phyloP scores from a whole-genome alignment of 2,797 vertebrate species.

The Lagocephalus sceleratus region DNA sequence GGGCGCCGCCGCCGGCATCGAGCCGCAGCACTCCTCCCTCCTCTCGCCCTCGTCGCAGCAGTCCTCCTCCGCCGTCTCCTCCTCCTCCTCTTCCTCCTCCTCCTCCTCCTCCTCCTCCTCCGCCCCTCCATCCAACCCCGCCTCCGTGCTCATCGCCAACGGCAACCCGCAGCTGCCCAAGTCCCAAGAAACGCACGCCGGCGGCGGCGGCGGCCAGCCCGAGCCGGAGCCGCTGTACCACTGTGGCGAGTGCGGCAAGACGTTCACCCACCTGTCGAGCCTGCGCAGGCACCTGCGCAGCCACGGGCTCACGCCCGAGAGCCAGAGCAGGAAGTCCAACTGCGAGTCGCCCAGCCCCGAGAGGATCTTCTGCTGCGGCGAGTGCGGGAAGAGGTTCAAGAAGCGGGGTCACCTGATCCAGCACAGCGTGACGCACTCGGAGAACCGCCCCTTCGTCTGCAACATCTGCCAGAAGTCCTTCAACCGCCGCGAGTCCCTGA shows the following conservation, averaged over 20 bases:
- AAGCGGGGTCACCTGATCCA: constrained; percentile 92
- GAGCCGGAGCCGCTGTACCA: constrained; percentile 84
- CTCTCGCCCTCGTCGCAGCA: constrained; percentile 65
- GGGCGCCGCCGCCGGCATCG: constrained; percentile 71
- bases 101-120: constrained; percentile 67
- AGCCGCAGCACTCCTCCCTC: constrained; percentile 70
- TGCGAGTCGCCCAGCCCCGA: constrained; percentile 78
- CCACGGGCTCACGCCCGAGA: constrained; percentile 80
- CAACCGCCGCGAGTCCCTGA: constrained; percentile 90
- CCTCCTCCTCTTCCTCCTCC: no score
- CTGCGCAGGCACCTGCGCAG: constrained; percentile 90
- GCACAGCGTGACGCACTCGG: constrained; percentile 89
- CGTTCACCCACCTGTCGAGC: constrained; percentile 90
- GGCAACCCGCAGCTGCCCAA: constrained; percentile 74
- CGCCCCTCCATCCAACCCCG: constrained; percentile 71
- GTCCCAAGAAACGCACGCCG: constrained; percentile 62
- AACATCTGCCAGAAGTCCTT: constrained; percentile 88
- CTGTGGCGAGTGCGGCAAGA: constrained; percentile 89
- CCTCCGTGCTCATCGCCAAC: constrained; percentile 77
- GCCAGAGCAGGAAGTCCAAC: constrained; percentile 66
- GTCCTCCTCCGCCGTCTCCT: constrained; percentile 75
- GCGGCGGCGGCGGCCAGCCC: constrained; percentile 58
- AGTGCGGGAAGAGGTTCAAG: constrained; percentile 90
- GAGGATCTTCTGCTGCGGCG: constrained; percentile 84
- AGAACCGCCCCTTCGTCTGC: constrained; percentile 87